Percentiles rank a stretch among this genome's conserved stretches.
Conservation (phyloP, 2,888 invertebrate species). For the Cataglyphis altisquamis region DNA sequence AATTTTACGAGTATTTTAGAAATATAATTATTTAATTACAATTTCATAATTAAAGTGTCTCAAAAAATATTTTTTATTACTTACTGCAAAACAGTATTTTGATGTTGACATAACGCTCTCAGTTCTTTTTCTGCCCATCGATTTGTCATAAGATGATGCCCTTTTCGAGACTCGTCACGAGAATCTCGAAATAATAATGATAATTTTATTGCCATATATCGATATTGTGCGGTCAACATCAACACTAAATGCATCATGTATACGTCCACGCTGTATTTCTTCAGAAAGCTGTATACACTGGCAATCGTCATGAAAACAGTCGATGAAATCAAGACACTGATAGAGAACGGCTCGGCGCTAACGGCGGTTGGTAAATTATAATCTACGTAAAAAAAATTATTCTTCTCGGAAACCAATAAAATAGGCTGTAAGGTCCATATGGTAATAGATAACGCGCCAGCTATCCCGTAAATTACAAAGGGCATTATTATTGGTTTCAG, state of each 20-base stretch:
- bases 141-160: neutral
- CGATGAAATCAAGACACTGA: conserved; percentile 57
- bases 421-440: conserved; percentile 65
- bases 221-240: conserved; percentile 72
- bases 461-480: conserved; percentile 66
- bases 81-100: conserved; percentile 65
- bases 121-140: conserved; percentile 37
- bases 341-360: conserved; percentile 64
- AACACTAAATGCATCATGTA: conserved; percentile 72
- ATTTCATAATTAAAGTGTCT: neutral
- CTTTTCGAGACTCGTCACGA: neutral
- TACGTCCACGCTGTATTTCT: conserved; percentile 70
- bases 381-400: conserved; percentile 68
- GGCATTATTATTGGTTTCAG: conserved; percentile 61
- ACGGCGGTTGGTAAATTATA: conserved; percentile 66
- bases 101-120: conserved; percentile 59
- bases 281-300: conserved; percentile 41
- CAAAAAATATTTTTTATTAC: conserved; percentile 8
- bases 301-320: conserved; percentile 60
- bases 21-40: neutral
- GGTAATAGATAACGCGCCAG: conserved; percentile 25
- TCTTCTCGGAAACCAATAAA: conserved; percentile 53
- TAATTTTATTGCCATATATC: conserved; percentile 64
- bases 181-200: conserved; percentile 53
- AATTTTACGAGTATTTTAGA: neutral